Evolutionary conservation across 2,888 invertebrate species (phyloP), one percentile per base, ranked within the genome.

Genomic region (Celastrina argiolus): DNA sequence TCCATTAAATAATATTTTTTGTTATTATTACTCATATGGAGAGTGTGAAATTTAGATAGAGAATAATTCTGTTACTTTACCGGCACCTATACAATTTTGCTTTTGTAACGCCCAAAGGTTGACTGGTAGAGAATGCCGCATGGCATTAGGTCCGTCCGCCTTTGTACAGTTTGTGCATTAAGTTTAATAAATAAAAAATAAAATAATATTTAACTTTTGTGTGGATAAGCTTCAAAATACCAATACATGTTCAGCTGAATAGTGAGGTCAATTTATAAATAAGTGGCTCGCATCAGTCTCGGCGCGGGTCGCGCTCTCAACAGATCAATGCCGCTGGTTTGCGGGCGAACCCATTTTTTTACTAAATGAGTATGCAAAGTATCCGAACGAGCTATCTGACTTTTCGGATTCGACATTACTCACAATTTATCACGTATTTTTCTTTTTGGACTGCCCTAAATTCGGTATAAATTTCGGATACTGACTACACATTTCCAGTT

Each of bases 221-320:
- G 51, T 51, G 12, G 18, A 22, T 51, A 51, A 51, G 14, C 26
- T 51, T 36, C 1, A 12, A 36, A 36, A 22, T 51, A 26, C 51
- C 14, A 12, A 51, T 58, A 58, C 4, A 58, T 22, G 28, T 41
- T 8, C 72, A 73, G 74, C 72, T 74, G 75, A 71, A 77, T 79
- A 82, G 81, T 83, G 80, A 81, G 85, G 85, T 86, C 86, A 85
- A 85, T 86, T 81, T 85, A 87, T 86, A 86, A 86, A 85, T 84
- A 82, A 85, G 84, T 78, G 78, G 74, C 71, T 78, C 76, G 76
- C 83, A 87, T 88, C 87, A 82, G 79, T 88, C 84, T 85, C 58
- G 51, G 66, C 45, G 56, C 56, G 22, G 67, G 67, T 69, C 66
- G 72, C 67, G 76, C 80, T 78, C 81, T 80, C 81, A 71, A 75